Conservation (phyloP, 2,113 vertebrate species). For the Rostratula benghalensis region DNA sequence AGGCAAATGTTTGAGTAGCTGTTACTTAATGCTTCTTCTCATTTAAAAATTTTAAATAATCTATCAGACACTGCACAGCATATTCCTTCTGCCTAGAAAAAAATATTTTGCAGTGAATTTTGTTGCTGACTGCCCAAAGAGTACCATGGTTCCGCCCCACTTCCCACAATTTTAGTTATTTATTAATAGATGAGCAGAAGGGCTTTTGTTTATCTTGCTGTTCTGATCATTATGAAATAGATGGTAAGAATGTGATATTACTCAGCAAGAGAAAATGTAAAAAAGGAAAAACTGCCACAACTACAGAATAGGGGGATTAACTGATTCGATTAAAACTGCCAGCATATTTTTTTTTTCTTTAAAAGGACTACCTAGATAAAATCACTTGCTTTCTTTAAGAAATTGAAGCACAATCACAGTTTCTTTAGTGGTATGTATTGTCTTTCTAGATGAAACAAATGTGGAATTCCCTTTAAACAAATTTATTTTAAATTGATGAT, state of each 20-base stretch:
- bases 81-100: not conserved
- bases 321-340: not conserved
- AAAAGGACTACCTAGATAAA: not conserved
- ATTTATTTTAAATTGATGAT: not conserved
- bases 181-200: not conserved
- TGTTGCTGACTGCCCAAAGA: not conserved
- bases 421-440: not conserved
- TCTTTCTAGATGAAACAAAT: not conserved
- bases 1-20: not conserved
- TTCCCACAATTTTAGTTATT: not conserved
- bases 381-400: not conserved
- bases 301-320: not conserved
- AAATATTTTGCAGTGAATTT: not conserved
- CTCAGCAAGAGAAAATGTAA: not conserved
- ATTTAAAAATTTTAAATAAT: not conserved
- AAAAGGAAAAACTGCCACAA: not conserved
- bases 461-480: not conserved
- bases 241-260: not conserved
- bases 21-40: not conserved
- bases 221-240: not conserved
- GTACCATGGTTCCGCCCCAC: not conserved
- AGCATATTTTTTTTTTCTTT: not conserved
- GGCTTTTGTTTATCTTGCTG: slow-evolving; percentile 20
- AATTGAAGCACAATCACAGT: not conserved
- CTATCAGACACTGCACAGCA: not conserved